Evolutionary conservation across 1,140 invertebrate genomes (phyloP).

Genomic region (Ctenoplectra terminalis): DNA sequence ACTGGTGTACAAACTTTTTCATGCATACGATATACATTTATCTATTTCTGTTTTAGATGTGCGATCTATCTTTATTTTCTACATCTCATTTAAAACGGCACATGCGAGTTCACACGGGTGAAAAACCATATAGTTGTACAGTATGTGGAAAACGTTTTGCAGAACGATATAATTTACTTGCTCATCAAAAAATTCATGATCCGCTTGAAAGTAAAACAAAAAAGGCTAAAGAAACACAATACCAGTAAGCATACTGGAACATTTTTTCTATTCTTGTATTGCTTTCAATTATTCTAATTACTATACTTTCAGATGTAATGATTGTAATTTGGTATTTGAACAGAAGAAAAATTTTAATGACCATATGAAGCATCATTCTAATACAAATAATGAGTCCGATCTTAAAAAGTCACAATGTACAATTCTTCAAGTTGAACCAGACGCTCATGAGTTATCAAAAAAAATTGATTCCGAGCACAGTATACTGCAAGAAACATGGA

Average conservation of each 20-base stretch:
- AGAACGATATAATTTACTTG: slow-evolving; percentile 84
- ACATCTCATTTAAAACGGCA: slow-evolving; percentile 87
- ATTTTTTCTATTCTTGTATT: slow-evolving; percentile 1
- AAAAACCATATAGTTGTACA: slow-evolving; percentile 86
- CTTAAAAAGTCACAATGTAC: slow-evolving; percentile 4
- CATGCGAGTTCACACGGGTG: slow-evolving; percentile 87
- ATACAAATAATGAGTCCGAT: slow-evolving; percentile 1
- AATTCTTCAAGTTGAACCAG: not conserved
- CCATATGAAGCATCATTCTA: slow-evolving; percentile 62
- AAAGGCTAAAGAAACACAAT: slow-evolving; percentile 68
- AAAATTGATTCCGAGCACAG: slow-evolving; percentile 37
- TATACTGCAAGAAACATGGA: slow-evolving; percentile 46
- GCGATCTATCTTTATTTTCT: slow-evolving; percentile 85
- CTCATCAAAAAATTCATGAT: slow-evolving; percentile 82
- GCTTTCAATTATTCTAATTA: slow-evolving; percentile 1
- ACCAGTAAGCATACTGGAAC: slow-evolving; percentile 59
- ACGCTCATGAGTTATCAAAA: slow-evolving; percentile 42
- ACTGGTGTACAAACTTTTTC: slow-evolving; percentile 81
- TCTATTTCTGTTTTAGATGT: slow-evolving; percentile 75
- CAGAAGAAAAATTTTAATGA: slow-evolving; percentile 75
- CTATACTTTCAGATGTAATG: slow-evolving; percentile 78
- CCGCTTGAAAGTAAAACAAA: slow-evolving; percentile 64
- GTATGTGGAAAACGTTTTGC: slow-evolving; percentile 87
- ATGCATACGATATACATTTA: not conserved
- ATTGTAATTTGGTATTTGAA: slow-evolving; percentile 80